These are phyloP conservation scores for Corvus hawaiiensis DNA, from an alignment of 2,113 vertebrate species.

Conservation along the genomic window DNA sequence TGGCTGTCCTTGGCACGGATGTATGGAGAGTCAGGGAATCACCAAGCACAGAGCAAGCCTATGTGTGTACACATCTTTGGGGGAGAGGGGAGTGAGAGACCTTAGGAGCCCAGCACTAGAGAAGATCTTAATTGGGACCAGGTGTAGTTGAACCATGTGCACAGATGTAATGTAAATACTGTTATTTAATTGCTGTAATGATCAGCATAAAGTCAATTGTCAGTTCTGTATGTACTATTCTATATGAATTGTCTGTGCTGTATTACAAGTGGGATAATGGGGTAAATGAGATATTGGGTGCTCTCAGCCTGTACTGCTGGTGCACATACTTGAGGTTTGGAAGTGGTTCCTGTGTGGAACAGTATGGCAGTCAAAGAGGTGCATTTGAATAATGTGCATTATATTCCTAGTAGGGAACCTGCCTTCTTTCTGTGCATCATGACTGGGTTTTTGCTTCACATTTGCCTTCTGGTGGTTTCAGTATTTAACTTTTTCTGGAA, in stretches of 20 bases:
- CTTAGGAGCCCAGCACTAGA: background rate
- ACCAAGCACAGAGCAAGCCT: background rate
- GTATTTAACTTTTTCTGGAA: background rate
- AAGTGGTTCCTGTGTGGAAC: background rate
- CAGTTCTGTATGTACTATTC: background rate
- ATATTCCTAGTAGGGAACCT: constrained; percentile 15
- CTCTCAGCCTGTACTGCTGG: constrained; percentile 49
- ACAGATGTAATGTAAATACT: constrained; percentile 10
- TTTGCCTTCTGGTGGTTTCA: constrained; percentile 17
- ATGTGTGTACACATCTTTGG: fast-evolving
- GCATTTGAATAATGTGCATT: constrained; percentile 31
- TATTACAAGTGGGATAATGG: background rate
- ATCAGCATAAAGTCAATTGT: constrained; percentile 52
- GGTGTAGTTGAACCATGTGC: background rate
- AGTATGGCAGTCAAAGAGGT: constrained; percentile 6
- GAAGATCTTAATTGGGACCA: constrained; percentile 19
- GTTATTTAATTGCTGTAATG: constrained; percentile 59
- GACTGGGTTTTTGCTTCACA: background rate
- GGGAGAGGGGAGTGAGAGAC: background rate
- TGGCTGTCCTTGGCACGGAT: background rate
- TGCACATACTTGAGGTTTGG: constrained; percentile 12
- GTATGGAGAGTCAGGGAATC: background rate
- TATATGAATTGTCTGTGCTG: constrained; percentile 5
- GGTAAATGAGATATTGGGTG: constrained; percentile 51
- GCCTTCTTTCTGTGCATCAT: background rate